Percentiles rank a stretch among this genome's conserved stretches.
These are phyloP conservation scores for Nipponia nippon DNA, from an alignment of 2,113 vertebrate species.

Conservation along the genomic window DNA sequence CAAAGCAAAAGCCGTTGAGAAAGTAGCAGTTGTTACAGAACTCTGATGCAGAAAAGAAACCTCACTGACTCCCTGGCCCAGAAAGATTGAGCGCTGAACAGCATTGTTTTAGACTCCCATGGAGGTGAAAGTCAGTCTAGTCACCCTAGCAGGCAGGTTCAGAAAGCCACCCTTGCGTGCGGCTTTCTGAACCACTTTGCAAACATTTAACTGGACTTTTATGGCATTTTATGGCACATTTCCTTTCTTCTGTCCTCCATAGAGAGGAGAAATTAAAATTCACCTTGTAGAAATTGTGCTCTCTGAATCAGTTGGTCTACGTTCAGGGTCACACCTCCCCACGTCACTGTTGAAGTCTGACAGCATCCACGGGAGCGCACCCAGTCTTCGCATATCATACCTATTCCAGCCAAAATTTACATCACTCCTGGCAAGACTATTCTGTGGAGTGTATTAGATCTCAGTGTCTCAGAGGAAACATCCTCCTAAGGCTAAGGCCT, in stretches of 20 bases:
- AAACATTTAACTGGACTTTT: not conserved
- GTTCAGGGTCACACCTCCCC: not conserved
- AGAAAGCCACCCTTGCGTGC: not conserved
- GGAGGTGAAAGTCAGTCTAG: not conserved
- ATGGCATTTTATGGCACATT: not conserved
- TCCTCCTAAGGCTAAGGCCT: not conserved
- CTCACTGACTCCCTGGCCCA: not conserved
- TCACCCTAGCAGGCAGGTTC: not conserved
- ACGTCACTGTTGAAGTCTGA: not conserved
- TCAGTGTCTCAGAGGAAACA: not conserved
- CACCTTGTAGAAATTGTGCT: not conserved
- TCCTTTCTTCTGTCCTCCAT: not conserved
- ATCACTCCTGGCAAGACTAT: not conserved
- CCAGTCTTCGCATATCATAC: accelerated
- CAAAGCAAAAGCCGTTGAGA: not conserved
- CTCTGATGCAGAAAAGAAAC: not conserved
- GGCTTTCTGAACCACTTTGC: not conserved
- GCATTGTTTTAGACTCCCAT: not conserved
- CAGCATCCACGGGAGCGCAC: not conserved
- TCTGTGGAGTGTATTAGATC: not conserved
- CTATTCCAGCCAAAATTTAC: not conserved
- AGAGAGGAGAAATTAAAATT: not conserved
- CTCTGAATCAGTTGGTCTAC: not conserved
- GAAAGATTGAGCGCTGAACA: not conserved
- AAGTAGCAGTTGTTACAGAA: not conserved